phyloP scores from a whole-genome alignment of 1,140 invertebrate genomes.

The Drosophila serrata region DNA sequence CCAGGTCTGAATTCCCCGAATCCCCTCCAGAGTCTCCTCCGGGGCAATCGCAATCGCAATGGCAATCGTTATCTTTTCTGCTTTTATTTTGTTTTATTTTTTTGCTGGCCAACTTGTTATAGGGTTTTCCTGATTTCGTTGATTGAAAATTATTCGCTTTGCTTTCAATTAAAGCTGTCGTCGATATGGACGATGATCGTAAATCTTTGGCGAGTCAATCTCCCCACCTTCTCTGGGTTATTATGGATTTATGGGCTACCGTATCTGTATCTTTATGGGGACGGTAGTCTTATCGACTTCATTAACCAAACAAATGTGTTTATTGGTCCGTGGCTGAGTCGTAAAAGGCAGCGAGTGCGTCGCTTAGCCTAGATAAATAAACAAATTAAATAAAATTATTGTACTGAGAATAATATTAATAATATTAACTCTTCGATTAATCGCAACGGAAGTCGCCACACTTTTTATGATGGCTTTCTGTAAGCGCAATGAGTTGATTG shows the following conservation, averaged over 20 bases:
- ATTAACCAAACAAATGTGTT: conserved; percentile 82
- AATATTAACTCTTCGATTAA: conserved; percentile 48
- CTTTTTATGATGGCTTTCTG: conserved; percentile 14
- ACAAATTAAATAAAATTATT: conserved; percentile 83
- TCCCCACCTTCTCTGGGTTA: conserved; percentile 25
- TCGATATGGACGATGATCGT: conserved; percentile 60
- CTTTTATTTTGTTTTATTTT: conserved; percentile 6
- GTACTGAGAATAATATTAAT: conserved; percentile 74
- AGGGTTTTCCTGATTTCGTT: conserved; percentile 53
- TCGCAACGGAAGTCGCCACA: conserved; percentile 36
- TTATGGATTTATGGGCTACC: conserved; percentile 69
- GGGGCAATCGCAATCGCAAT: conserved; percentile 4
- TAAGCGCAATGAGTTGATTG: conserved; percentile 8
- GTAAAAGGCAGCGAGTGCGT: conserved; percentile 33
- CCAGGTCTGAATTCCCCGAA: conserved; percentile 17
- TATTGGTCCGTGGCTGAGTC: conserved; percentile 48
- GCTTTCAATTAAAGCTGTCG: conserved; percentile 81
- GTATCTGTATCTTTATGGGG: conserved; percentile 73
- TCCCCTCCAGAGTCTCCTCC: background rate
- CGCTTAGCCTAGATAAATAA: conserved; percentile 75
- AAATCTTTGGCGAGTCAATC: conserved; percentile 63
- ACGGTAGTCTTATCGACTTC: conserved; percentile 78
- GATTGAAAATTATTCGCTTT: conserved; percentile 78
- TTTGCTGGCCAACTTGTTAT: conserved; percentile 25
- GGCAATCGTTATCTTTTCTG: conserved; percentile 28